A percentile compares a stretch with the other conserved stretches of the same genome.
These are phyloP conservation scores for Iguana delicatissima DNA, from an alignment of 2,797 vertebrate genomes.

Conservation along the genomic window DNA sequence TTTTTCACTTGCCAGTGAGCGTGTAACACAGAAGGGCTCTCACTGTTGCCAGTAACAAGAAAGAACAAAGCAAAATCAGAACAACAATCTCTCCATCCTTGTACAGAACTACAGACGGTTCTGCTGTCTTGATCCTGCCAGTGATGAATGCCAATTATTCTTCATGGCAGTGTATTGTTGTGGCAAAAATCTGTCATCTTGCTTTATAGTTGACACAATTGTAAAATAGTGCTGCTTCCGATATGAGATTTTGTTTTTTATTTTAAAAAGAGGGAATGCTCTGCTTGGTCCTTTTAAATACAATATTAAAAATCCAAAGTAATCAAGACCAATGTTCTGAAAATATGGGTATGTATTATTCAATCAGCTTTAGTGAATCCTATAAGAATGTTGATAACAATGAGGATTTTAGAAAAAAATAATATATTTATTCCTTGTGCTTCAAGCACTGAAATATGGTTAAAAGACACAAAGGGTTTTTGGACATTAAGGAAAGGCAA, in stretches of 20 bases:
- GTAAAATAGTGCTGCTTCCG: slow-evolving; percentile 7
- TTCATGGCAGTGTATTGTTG: neutral
- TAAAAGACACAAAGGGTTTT: neutral
- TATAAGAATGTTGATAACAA: slow-evolving; percentile 3
- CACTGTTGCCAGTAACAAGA: slow-evolving; percentile 48
- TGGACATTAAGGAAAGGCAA: neutral
- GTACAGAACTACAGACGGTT: neutral
- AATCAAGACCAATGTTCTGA: neutral
- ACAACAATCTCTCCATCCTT: neutral
- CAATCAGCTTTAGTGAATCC: neutral
- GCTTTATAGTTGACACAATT: slow-evolving; percentile 14
- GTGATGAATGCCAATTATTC: slow-evolving; percentile 13
- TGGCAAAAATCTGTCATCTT: neutral
- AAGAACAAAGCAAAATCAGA: slow-evolving; percentile 25
- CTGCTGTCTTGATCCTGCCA: slow-evolving; percentile 1
- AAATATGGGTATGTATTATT: neutral
- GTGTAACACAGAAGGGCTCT: slow-evolving; percentile 51
- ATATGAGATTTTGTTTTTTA: slow-evolving; percentile 2
- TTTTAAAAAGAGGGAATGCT: neutral
- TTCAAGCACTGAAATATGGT: slow-evolving; percentile 1
- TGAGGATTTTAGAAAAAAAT: neutral
- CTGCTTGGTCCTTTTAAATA: slow-evolving; percentile 9
- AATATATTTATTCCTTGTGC: neutral
- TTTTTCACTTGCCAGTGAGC: slow-evolving; percentile 68
- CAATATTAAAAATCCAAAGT: neutral